phyloP scores from a whole-genome alignment of 2,888 invertebrate genomes.

The Cantharis rufa region DNA sequence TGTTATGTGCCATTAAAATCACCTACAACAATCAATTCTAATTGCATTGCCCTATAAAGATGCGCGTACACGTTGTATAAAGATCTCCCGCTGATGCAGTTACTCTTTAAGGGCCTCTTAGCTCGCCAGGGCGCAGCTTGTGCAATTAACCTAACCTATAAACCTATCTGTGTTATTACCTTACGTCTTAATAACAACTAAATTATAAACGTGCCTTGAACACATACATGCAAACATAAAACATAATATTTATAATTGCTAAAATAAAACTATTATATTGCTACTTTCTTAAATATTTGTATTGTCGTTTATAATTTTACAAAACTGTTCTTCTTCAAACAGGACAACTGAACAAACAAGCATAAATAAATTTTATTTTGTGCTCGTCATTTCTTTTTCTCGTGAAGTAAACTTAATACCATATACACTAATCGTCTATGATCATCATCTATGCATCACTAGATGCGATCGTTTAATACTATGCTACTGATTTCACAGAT shows the following conservation, averaged over 20 bases:
- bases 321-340: neutral
- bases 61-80: conserved; percentile 48
- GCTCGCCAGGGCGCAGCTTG: conserved; percentile 47
- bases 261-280: neutral
- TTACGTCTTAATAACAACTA: conserved; percentile 28
- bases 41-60: conserved; percentile 54
- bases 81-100: conserved; percentile 49
- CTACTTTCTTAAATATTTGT: neutral
- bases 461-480: too few relatives aligned
- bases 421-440: too few relatives aligned
- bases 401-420: too few relatives aligned
- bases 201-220: conserved; percentile 28
- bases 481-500: too few relatives aligned
- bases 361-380: too few relatives aligned
- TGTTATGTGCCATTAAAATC: conserved; percentile 53
- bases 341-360: too few relatives aligned
- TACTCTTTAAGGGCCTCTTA: conserved; percentile 50
- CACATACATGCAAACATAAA: conserved; percentile 23
- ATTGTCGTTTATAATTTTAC: neutral
- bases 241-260: conserved; percentile 6
- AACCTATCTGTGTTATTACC: conserved; percentile 35
- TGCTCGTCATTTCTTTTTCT: too few relatives aligned
- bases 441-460: too few relatives aligned
- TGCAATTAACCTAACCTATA: conserved; percentile 50
- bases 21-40: conserved; percentile 56